Evolutionary conservation across 2,797 vertebrate species (phyloP), one percentile per base, ranked within the genome.

Genomic region (Oreochromis mossambicus): DNA sequence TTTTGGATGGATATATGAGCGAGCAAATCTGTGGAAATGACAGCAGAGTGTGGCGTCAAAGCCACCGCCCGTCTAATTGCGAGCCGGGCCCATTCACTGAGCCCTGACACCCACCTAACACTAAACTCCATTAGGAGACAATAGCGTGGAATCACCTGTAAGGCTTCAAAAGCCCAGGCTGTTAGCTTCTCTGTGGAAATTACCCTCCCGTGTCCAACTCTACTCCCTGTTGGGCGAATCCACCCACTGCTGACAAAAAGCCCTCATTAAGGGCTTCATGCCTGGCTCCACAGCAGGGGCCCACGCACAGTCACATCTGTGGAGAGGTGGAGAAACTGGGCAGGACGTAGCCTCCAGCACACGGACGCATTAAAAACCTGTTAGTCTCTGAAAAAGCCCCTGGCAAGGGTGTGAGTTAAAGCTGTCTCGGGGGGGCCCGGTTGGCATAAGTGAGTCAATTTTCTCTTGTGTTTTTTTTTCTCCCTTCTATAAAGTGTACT

Each of bases 201-300:
- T 73, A 87, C 83, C 92, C 92, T 88, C 86, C 91, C 84, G 79
- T 92, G 93, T 92, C 91, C 92, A 78, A 78, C 76, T 78, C 76
- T 46, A 48, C 87, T 87, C 89, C 92, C 92, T n/a, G 85, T 87
- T 46, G 88, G 93, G 90, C 46, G 88, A 92, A 92, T 93, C 91
- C 93, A 91, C 93, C 93, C 93, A 93, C 93, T 86, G 87, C 90
- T 92, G 90, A 94, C 94, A 93, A 94, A 94, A 91, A 92, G 85
- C 86, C 89, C 95, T 94, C 95, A 95, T 94, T 94, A 95, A 93
- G 87, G 91, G 93, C 89, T 94, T 92, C 91, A 87, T 87, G 92
- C 88, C 92, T 92, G 90, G 90, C 89, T 94, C 92, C 92, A 92
- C 91, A 91, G 92, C 84, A 21, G 94, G 93, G 94, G 91, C 92